These are phyloP conservation scores for Cryptotis parvus DNA, from an alignment of 2,113 vertebrate species.

Conservation along the genomic window DNA sequence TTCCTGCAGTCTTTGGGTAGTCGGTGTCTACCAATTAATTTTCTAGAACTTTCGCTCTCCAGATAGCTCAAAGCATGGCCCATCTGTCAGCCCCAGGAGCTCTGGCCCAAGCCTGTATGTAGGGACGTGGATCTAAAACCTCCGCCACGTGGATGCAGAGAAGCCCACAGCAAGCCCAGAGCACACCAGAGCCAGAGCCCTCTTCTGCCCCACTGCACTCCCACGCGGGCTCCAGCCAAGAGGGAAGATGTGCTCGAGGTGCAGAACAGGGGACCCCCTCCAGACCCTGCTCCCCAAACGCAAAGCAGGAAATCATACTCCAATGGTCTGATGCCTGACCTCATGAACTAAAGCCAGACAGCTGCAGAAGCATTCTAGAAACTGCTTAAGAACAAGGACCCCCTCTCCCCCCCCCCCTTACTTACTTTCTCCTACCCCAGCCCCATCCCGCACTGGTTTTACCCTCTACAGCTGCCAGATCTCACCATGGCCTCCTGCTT, in stretches of 20 bases:
- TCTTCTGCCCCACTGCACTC: not conserved
- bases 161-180: not conserved
- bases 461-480: not conserved
- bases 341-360: not conserved
- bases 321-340: not conserved
- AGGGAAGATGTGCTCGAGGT: not conserved
- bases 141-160: not conserved
- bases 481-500: not conserved
- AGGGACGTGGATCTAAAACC: not conserved
- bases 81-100: conserved; percentile 62
- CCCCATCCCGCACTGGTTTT: not conserved
- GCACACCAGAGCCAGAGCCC: not conserved
- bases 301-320: not conserved
- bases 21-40: conserved; percentile 88
- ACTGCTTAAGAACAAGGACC: not conserved
- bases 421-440: not conserved
- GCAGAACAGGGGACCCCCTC: not conserved
- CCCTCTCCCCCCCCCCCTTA: no score
- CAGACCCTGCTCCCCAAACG: not conserved
- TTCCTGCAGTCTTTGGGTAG: conserved; percentile 83
- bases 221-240: not conserved
- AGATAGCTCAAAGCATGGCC: conserved; percentile 80
- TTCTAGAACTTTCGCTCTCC: conserved; percentile 85
- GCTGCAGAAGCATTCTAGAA: not conserved
- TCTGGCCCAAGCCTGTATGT: not conserved